Evolutionary conservation across 2,113 vertebrate genomes (phyloP).

Genomic region (Oncorhynchus nerka): DNA sequence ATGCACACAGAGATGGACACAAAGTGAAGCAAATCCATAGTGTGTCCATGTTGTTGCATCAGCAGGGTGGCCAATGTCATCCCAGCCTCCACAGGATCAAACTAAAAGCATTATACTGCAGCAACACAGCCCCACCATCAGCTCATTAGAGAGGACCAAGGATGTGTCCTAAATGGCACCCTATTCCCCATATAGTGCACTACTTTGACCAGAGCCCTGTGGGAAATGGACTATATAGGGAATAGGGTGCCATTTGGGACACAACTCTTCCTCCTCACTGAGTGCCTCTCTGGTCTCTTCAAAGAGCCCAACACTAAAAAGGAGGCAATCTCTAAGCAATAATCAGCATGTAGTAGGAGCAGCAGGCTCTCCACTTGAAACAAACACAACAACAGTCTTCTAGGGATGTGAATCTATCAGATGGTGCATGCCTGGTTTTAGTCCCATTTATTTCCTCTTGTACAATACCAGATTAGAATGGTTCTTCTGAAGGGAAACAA

Average conservation of each 20-base stretch:
- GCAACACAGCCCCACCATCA: constrained; percentile 9
- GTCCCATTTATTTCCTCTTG: neutral
- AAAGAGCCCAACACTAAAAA: neutral
- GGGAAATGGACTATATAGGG: no score
- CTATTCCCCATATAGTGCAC: neutral
- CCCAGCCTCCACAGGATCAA: constrained; percentile 33
- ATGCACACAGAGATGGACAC: neutral
- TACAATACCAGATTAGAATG: neutral
- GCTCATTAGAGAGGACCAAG: neutral
- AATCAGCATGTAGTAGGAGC: constrained; percentile 25
- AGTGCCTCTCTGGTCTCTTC: neutral
- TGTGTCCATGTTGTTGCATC: neutral
- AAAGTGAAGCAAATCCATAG: neutral
- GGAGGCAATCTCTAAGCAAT: constrained; percentile 34
- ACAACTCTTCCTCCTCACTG: neutral
- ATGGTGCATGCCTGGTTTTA: neutral
- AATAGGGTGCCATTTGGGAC: no score
- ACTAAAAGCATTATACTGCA: constrained; percentile 32
- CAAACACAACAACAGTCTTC: neutral
- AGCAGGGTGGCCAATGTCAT: neutral
- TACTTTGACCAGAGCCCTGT: no score
- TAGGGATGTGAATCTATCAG: constrained; percentile 5
- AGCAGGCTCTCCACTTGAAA: neutral
- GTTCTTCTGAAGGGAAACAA: neutral
- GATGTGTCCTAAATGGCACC: neutral